Base-by-base conservation (phyloP, 2,888 invertebrate genomes). In the Charanyca ferruginea region DNA sequence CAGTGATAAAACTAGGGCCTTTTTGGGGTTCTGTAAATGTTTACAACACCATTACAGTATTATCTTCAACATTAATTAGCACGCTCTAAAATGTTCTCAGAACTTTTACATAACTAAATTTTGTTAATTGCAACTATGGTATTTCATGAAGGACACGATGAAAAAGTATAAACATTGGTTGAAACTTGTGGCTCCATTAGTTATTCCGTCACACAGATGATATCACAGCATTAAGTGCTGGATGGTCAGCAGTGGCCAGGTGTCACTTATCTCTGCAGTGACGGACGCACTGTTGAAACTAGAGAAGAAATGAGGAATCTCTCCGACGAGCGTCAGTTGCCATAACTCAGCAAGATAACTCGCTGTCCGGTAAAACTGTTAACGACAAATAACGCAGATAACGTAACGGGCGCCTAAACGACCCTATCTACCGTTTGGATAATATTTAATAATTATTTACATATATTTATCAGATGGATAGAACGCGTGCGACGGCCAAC, bases 381-480 rank as follows among this genome's bases (percentile, higher is more conserved):
- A 91, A 91, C 94, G 93, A 94, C 95, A 94, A 95, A 94, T 94
- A 94, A 93, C 91, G 78, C 74, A 93, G 95, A 95, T 95, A 95
- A 91, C 88, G 84, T 87, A 90, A 93, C 92, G 92, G 91, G 87
- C 92, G 90, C 92, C 93, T 93, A 94, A 94, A 94, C 90, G 93
- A 91, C 88, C 91, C 89, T 93, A 94, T 94, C 94, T 91, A 87
- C 86, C 89, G 78, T 84, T 90, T 89, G 87, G 93, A 94, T 94
- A 92, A 93, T 94, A 94, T 94, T 94, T 94, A 91, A 94, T 94
- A 94, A 94, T 94, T 93, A 95, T 94, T 93, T 92, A 93, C 91
- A 91, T 90, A 87, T 87, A 89, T 90, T 90, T 94, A 95, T 94
- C 95, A 90, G 94, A 95, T 94, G 90, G 86, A 88, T 85, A 83